Evolutionary conservation across 2,888 invertebrate genomes (phyloP), one percentile per base, ranked within the genome.

Genomic region (Hoplodrina blanda): DNA sequence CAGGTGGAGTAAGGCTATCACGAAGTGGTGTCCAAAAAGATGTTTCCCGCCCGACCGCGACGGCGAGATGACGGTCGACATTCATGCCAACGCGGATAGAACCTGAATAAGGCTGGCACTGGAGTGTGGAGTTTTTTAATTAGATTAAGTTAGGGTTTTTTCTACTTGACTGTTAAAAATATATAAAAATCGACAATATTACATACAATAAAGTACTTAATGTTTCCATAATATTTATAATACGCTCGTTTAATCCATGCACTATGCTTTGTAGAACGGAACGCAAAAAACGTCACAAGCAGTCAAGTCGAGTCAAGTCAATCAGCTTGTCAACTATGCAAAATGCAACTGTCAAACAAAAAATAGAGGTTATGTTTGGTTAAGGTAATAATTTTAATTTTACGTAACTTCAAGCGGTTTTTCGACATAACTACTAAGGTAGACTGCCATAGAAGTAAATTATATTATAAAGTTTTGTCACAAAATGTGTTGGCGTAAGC

Each of bases 361-460:
- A 70, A 59, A 63, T 79, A 73, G 77, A 89, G 93, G 93, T 92
- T 92, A 92, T 92, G 93, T 92, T 92, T 93, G 84, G 86, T 49
- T 89, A 89, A 80, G 85, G 81, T 84, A 87, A 88, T 86, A 88
- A 82, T 78, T 76, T 60, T n/a, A 55, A 67, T 84, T 90, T 90
- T 88, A 82, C 54, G 62, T 79, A 85, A 81, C 69, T 85, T 77
- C 81, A 63, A 66, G 59, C 63, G 25, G 69, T 79, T 85, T 86
- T 80, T 50, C 79, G 66, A 79, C 74, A 77, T 78, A 83, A 83
- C 66, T 33, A 57, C 46, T 73, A 59, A 44, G 46, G 68, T 61
- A 80, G 83, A 82, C 68, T 67, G 15, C 66, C 61, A 37, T 54
- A 66, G 64, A 83, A 81, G 50, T 71, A 62, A 55, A 69, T 73